Conservation (phyloP, 2,113 vertebrate genomes). For the Pholis gunnellus region DNA sequence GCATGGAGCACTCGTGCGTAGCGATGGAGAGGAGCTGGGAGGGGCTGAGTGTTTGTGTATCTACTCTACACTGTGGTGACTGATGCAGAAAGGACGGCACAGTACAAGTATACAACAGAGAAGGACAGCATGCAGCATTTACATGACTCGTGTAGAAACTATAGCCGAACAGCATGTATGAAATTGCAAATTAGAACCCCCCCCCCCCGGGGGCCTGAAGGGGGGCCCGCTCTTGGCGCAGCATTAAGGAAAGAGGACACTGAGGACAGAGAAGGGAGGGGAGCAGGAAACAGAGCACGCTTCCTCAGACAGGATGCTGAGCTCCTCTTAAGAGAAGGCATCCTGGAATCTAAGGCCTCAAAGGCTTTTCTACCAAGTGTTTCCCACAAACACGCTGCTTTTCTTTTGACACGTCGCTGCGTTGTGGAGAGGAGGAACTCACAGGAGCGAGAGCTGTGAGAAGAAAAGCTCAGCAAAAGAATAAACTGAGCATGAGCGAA, state of each 20-base stretch:
- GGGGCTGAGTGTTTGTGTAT: too few species aligned
- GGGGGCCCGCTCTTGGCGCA: slow-evolving; percentile 60
- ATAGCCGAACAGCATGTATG: too few species aligned
- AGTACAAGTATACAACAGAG: too few species aligned
- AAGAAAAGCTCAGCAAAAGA: slow-evolving; percentile 41
- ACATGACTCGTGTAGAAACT: too few species aligned
- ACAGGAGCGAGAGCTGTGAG: slow-evolving; percentile 2
- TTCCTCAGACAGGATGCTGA: slow-evolving; percentile 84
- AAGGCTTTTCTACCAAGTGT: slow-evolving; percentile 52
- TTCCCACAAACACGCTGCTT: slow-evolving; percentile 52
- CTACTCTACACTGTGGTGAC: too few species aligned
- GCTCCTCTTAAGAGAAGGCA: slow-evolving; percentile 75
- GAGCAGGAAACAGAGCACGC: slow-evolving; percentile 78
- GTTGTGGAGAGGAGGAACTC: not conserved
- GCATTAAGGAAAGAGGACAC: slow-evolving; percentile 53
- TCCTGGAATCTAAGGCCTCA: slow-evolving; percentile 78
- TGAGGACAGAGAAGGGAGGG: slow-evolving; percentile 51
- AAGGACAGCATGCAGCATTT: too few species aligned
- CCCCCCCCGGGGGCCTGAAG: slow-evolving; percentile 22
- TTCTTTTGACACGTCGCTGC: slow-evolving; percentile 37
- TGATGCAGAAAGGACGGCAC: too few species aligned
- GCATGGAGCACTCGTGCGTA: too few species aligned
- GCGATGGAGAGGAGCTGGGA: too few species aligned
- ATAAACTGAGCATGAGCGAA: not conserved
- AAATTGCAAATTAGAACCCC: too few species aligned